Conservation (phyloP, 2,797 vertebrate genomes). For the Avahi laniger region DNA sequence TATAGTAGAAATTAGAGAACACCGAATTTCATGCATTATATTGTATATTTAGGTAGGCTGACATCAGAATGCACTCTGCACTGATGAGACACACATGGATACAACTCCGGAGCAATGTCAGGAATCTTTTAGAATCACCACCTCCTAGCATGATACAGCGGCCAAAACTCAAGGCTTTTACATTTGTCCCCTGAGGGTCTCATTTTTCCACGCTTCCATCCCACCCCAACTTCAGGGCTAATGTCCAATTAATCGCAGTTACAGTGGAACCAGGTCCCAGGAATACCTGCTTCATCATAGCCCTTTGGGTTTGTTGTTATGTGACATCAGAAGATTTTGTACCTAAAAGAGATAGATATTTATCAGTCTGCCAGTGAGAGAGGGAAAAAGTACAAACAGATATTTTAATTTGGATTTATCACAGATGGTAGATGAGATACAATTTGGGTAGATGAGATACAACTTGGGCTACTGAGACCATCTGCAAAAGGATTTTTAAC, state of each 20-base stretch:
- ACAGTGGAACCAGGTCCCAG: not conserved
- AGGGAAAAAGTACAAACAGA: not conserved
- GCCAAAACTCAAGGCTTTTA: not conserved
- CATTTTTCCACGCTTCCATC: not conserved
- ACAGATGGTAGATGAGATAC: constrained; percentile 51
- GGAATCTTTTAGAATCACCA: constrained; percentile 8
- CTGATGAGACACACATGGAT: not conserved
- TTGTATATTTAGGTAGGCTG: not conserved
- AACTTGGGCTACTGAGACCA: constrained; percentile 55
- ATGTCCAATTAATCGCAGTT: not conserved
- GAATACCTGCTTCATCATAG: not conserved
- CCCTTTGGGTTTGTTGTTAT: not conserved
- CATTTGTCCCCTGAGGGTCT: not conserved
- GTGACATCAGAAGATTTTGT: not conserved
- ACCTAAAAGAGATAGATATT: not conserved
- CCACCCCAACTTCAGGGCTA: not conserved
- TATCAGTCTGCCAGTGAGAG: constrained; percentile 1
- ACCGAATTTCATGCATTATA: not conserved
- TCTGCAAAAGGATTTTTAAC: constrained; percentile 64
- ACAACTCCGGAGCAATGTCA: not conserved
- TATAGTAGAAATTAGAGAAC: not conserved
- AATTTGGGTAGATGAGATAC: constrained; percentile 56
- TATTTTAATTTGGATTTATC: constrained; percentile 54
- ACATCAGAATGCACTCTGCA: not conserved
- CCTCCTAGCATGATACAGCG: not conserved